phyloP scores from a whole-genome alignment of 2,797 vertebrate species.

The Gambusia yucatana region DNA sequence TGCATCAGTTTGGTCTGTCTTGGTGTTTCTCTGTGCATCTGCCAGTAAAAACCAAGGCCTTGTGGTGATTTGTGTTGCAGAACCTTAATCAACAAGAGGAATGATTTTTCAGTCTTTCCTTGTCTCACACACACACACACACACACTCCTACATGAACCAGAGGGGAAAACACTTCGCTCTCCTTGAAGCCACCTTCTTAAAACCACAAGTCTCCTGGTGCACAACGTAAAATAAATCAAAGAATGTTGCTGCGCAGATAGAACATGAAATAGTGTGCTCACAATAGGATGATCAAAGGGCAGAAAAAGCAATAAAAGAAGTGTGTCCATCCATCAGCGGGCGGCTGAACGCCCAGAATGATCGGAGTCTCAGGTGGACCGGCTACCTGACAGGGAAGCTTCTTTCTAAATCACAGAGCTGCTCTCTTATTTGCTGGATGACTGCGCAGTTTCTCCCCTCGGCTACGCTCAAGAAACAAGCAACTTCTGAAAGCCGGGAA shows the following conservation, averaged over 20 bases:
- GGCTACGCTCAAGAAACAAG: conserved; percentile 62
- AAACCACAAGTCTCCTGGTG: conserved; percentile 16
- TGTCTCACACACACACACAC: conserved; percentile 13
- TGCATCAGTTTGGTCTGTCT: conserved; percentile 46
- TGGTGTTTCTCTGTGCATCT: conserved; percentile 54
- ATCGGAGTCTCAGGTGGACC: conserved; percentile 68
- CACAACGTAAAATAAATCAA: conserved; percentile 46
- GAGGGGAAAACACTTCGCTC: conserved; percentile 20
- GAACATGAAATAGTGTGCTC: conserved; percentile 57
- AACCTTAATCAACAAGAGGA: conserved; percentile 64
- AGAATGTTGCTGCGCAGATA: conserved; percentile 48
- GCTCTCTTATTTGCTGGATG: conserved; percentile 78
- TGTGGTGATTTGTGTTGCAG: conserved; percentile 52
- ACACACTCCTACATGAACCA: neutral
- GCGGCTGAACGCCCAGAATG: conserved; percentile 65
- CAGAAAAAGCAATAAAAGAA: conserved; percentile 72
- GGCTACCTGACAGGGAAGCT: conserved; percentile 55
- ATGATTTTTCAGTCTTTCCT: conserved; percentile 34
- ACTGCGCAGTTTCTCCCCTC: conserved; percentile 66
- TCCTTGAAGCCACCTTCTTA: conserved; percentile 49
- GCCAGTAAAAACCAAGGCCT: conserved; percentile 71
- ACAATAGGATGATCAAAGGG: conserved; percentile 71
- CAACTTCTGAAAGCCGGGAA: conserved; percentile 54
- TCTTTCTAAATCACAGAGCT: conserved; percentile 69
- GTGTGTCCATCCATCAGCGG: conserved; percentile 66